phyloP scores from a whole-genome alignment of 2,888 invertebrate genomes.

The Peribatodes rhomboidaria region DNA sequence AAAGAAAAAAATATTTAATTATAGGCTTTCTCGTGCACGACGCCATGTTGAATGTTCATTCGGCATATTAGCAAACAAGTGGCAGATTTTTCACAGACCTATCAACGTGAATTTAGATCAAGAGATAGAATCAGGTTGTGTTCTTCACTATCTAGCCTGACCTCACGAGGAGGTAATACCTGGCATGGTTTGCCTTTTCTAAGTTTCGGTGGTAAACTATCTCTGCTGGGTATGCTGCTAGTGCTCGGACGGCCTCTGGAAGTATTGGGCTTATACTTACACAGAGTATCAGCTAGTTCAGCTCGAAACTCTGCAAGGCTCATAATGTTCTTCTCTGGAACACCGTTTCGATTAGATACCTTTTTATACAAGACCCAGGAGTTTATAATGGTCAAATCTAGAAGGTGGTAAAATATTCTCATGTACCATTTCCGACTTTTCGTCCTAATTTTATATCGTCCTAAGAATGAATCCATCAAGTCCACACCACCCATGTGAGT shows the following conservation, averaged over 20 bases:
- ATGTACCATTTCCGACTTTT: constrained; percentile 45
- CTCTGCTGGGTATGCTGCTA: constrained; percentile 32
- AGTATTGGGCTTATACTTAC: constrained; percentile 43
- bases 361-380: constrained; percentile 42
- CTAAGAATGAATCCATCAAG: constrained; percentile 36
- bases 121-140: constrained; percentile 45
- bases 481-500: constrained; percentile 30
- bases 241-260: constrained; percentile 48
- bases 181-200: constrained; percentile 45
- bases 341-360: constrained; percentile 31
- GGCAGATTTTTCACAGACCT: constrained; percentile 47
- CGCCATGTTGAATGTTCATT: constrained; percentile 48
- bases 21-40: constrained; percentile 52
- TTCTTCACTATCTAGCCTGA: constrained; percentile 46
- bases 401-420: constrained; percentile 29
- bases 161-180: constrained; percentile 45
- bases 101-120: constrained; percentile 46
- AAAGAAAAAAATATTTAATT: constrained; percentile 51
- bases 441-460: constrained; percentile 41
- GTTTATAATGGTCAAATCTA: constrained; percentile 10
- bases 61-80: constrained; percentile 49
- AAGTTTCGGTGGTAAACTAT: constrained; percentile 44
- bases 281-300: constrained; percentile 40
- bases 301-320: constrained; percentile 45
- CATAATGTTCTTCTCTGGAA: constrained; percentile 35